phyloP scores from a whole-genome alignment of 2,113 vertebrate genomes.

The Mustela nigripes region DNA sequence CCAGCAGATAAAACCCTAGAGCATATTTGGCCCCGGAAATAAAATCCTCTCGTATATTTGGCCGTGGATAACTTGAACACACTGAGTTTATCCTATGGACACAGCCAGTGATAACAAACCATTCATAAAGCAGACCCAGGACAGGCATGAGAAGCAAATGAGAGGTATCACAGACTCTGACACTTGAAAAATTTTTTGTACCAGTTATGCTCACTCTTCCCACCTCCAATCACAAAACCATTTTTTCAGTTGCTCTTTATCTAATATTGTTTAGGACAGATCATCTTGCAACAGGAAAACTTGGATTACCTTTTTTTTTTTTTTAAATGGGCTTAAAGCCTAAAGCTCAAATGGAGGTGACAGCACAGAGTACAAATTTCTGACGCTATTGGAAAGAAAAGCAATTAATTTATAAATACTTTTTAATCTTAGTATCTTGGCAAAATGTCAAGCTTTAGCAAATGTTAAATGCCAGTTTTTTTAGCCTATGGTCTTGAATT shows the following conservation, averaged over 20 bases:
- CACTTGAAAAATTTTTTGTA: neutral
- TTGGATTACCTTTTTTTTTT: neutral
- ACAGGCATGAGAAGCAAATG: neutral
- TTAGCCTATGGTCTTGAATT: neutral
- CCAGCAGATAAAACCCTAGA: neutral
- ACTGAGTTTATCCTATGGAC: neutral
- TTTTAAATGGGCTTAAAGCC: neutral
- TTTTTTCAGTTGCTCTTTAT: neutral
- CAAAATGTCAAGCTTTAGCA: neutral
- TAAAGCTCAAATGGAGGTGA: neutral
- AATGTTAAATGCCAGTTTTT: constrained; percentile 7
- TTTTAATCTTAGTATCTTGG: neutral
- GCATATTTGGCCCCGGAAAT: neutral
- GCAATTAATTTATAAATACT: neutral
- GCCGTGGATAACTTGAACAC: neutral
- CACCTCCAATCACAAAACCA: neutral
- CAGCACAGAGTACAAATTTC: neutral
- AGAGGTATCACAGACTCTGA: neutral
- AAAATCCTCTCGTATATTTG: neutral
- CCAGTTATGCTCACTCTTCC: neutral
- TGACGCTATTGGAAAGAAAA: neutral
- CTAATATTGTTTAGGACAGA: neutral
- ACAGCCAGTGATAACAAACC: neutral
- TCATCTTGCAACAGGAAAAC: neutral
- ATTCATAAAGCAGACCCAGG: neutral